phyloP scores from a whole-genome alignment of 2,797 vertebrate species.

The Pelochelys cantorii region DNA sequence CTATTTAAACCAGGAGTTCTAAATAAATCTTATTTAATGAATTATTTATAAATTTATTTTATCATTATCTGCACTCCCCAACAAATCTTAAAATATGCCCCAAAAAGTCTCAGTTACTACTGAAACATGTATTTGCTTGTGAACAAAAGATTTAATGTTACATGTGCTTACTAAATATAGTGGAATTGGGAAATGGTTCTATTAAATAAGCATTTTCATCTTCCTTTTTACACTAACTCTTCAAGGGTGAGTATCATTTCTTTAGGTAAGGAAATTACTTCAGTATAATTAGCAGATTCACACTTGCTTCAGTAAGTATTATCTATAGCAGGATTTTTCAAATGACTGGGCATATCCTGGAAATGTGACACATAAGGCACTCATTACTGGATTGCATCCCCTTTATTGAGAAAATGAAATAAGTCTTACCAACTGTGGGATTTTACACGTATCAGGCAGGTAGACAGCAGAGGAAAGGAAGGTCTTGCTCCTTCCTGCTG shows the following conservation, averaged over 20 bases:
- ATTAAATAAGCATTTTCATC: neutral
- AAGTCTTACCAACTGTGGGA: no score
- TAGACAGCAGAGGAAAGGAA: neutral
- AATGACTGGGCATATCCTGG: neutral
- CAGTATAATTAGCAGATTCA: neutral
- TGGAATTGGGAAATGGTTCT: constrained; percentile 8
- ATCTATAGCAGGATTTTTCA: neutral
- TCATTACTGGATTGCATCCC: neutral
- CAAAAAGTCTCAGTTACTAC: constrained; percentile 20
- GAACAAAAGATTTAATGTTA: neutral
- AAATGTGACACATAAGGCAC: neutral
- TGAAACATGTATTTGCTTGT: constrained; percentile 52
- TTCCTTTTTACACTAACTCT: constrained; percentile 6
- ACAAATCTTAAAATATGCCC: neutral
- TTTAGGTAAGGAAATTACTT: neutral
- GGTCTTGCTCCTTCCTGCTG: neutral
- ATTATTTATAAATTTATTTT: constrained; percentile 29
- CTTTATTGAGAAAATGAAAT: neutral
- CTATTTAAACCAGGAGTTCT: neutral
- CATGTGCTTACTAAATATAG: neutral
- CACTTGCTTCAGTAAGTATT: neutral
- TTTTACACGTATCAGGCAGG: no score
- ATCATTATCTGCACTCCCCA: neutral
- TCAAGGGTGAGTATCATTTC: neutral
- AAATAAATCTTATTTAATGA: constrained; percentile 1